A percentile compares a stretch with the other conserved stretches of the same genome.
These are phyloP conservation scores for Phyllostomus discolor DNA, from an alignment of 2,113 vertebrate genomes.

Conservation along the genomic window DNA sequence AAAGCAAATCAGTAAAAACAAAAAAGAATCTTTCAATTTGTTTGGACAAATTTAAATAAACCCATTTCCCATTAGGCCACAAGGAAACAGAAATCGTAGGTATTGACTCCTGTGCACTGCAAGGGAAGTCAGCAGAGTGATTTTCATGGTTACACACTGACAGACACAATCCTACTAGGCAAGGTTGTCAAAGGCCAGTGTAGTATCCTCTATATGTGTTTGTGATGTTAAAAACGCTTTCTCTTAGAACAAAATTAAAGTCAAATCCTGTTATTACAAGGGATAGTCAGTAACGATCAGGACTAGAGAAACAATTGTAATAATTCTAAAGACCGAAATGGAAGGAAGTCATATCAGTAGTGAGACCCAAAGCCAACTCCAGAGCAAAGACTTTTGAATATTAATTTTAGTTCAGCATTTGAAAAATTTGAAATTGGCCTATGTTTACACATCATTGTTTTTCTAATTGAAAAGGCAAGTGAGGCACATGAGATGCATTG, in stretches of 20 bases:
- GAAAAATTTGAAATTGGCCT: slow-evolving; percentile 14
- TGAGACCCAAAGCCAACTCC: neutral
- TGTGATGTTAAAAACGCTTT: neutral
- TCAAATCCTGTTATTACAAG: neutral
- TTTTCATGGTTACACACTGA: neutral
- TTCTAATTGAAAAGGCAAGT: slow-evolving; percentile 54
- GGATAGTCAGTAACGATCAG: neutral
- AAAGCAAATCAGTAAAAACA: neutral
- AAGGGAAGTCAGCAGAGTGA: neutral
- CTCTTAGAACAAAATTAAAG: slow-evolving; percentile 2
- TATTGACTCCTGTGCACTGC: neutral
- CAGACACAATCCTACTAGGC: neutral
- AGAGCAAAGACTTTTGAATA: neutral
- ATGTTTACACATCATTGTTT: slow-evolving; percentile 35
- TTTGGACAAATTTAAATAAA: neutral
- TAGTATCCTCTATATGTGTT: neutral
- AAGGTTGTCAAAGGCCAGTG: neutral
- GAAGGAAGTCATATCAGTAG: neutral
- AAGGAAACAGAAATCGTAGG: neutral
- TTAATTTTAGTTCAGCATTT: neutral
- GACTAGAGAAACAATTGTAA: neutral
- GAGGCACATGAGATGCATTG: neutral
- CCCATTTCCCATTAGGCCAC: neutral
- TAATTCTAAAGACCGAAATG: neutral
- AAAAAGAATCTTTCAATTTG: neutral